Evolutionary conservation across 2,797 vertebrate genomes (phyloP), one percentile per base, ranked within the genome.

Genomic region (Arctocebus calabarensis): DNA sequence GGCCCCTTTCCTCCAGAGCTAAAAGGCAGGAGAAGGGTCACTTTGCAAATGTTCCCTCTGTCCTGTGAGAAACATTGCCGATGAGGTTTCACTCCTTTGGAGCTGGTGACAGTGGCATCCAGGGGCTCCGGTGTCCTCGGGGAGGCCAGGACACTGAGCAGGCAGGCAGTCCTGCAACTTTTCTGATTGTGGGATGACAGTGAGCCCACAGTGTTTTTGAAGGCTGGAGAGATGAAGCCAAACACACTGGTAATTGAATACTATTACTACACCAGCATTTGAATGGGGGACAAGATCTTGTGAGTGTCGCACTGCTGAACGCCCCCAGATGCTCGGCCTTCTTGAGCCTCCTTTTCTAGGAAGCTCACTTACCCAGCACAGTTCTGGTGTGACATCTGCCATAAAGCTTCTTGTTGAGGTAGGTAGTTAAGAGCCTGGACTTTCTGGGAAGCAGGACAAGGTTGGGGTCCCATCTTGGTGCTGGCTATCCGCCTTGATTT

Each of bases 21-120:
- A 64, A 97, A 98, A 98, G 94, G 84, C 93, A 97, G 98, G 98
- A 98, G 98, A 98, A 98, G 98, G 97, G 97, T 97, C 98, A 97
- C 98, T 98, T 98, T 97, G 98, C 97, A 98, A 48, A 81, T 59
- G 66, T 94, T 94, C 88, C 62, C 61, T 0, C 25, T 73, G 88
- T 74, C 45, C 95, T 64, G 94, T 12, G 73, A 59, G 83, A 87
- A 75, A 22, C 0, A 1, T 83, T 52, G 94, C 23, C 5, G 4
- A 71, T 66, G 5, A 32, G 74, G 25, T 25, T 75, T 81, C 68
- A 10, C 48, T 83, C 0, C 0, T 37, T 57, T 61, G 70, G 40
- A 40, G 17, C 75, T 0, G 0, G 8, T 5, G 62, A 9, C 4
- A 6, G 12, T 40, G 48, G 43, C 27, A 11, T 52, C 48, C 11